Conservation (phyloP, 64 coral and sea anemone species). For the Hydrozoanthus tunicans region DNA sequence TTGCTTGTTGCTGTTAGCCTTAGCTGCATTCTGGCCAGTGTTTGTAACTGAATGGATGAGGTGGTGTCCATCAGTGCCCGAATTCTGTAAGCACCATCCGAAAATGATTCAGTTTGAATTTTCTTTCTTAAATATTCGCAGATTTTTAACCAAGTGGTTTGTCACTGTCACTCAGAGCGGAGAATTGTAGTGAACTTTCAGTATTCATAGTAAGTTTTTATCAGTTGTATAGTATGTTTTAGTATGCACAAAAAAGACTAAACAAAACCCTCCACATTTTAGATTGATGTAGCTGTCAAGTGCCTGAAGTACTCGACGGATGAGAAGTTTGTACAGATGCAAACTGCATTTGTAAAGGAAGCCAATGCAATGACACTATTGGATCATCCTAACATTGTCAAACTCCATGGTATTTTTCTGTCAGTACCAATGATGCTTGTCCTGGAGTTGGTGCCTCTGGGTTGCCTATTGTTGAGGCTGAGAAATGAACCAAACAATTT, state of each 20-base stretch:
- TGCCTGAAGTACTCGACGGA: slow-evolving; percentile 80
- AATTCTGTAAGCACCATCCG: too few relatives aligned
- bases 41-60: too few relatives aligned
- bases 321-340: slow-evolving; percentile 80
- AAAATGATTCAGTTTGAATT: too few relatives aligned
- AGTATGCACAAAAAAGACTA: not conserved
- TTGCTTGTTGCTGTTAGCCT: too few relatives aligned
- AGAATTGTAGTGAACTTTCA: too few relatives aligned
- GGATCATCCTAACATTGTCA: slow-evolving; percentile 92
- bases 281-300: slow-evolving; percentile 95
- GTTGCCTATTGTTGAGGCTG: slow-evolving; percentile 67
- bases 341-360: slow-evolving; percentile 92
- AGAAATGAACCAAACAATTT: slow-evolving; percentile 83
- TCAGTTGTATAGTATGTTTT: not conserved
- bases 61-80: too few relatives aligned
- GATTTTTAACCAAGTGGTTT: too few relatives aligned
- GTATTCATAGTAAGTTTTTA: not conserved
- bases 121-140: too few relatives aligned
- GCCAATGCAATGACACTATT: slow-evolving; percentile 94
- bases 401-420: slow-evolving; percentile 82
- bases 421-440: slow-evolving; percentile 88
- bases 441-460: slow-evolving; percentile 79
- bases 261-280: not conserved
- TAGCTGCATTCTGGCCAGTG: too few relatives aligned
- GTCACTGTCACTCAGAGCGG: too few relatives aligned